A percentile compares a stretch with the other conserved stretches of the same genome.
Evolutionary conservation across 2,797 vertebrate genomes (phyloP).

Genomic region (Alcedo atthis): DNA sequence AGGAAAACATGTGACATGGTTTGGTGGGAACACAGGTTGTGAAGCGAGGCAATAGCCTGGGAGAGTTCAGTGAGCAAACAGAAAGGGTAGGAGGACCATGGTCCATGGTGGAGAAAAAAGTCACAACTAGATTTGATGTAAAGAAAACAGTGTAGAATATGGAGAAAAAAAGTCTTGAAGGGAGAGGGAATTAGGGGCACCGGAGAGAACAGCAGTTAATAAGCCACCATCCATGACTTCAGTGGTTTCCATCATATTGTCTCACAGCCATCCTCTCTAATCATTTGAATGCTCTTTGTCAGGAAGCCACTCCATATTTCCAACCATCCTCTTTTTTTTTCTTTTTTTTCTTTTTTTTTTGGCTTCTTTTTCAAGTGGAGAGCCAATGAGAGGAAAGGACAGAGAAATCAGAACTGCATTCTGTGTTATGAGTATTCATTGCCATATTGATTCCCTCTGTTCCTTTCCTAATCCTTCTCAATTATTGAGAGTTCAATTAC

Average conservation of each 20-base stretch:
- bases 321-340: neutral
- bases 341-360: neutral
- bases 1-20: neutral
- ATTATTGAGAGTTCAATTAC: neutral
- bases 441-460: neutral
- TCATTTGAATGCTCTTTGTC: neutral
- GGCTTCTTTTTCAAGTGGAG: neutral
- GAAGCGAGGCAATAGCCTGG: neutral
- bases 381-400: neutral
- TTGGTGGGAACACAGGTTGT: neutral
- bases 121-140: neutral
- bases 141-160: neutral
- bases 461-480: neutral
- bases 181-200: neutral
- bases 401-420: neutral
- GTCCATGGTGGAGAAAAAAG: neutral
- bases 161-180: neutral
- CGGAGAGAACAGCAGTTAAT: neutral
- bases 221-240: neutral
- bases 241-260: neutral
- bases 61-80: neutral
- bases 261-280: neutral
- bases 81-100: neutral
- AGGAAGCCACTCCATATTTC: neutral
- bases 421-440: neutral